Conservation (phyloP, 23 tunicate genomes). For the Ascidia mentula region DNA sequence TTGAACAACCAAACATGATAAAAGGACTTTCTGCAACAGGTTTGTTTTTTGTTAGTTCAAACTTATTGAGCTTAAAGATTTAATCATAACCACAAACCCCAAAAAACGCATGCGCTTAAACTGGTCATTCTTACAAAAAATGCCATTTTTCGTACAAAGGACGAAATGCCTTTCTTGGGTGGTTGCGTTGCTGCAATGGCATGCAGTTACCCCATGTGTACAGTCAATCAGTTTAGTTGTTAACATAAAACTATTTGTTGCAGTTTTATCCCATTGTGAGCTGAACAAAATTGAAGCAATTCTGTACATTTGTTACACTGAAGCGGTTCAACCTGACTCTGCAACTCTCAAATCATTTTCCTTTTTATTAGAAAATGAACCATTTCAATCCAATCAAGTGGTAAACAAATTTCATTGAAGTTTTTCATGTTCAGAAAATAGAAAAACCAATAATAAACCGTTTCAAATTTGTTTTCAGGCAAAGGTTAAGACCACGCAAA, state of each 20-base stretch:
- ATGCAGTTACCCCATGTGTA: no score
- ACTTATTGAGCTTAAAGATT: no score
- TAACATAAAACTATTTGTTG: no score
- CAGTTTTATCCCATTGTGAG: conserved; percentile 6
- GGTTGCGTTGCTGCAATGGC: no score
- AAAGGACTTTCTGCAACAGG: conserved; percentile 12
- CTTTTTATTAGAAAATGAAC: not conserved
- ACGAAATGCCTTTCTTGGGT: no score
- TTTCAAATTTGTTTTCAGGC: not conserved
- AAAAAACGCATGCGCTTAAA: no score
- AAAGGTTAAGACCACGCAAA: not conserved
- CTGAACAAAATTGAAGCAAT: not conserved
- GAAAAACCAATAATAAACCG: not conserved
- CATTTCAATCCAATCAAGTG: not conserved
- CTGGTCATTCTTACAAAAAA: no score
- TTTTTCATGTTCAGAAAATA: not conserved
- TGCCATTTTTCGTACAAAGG: no score
- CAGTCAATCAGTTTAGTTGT: no score
- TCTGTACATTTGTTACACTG: conserved; percentile 16
- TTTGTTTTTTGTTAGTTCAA: not conserved
- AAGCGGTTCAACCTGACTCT: not conserved
- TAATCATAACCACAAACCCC: no score
- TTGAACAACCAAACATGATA: conserved; percentile 4
- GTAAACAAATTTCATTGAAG: not conserved
- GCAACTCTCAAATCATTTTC: not conserved